Conservation (phyloP, 2,797 vertebrate species). For the Bradypus variegatus region DNA sequence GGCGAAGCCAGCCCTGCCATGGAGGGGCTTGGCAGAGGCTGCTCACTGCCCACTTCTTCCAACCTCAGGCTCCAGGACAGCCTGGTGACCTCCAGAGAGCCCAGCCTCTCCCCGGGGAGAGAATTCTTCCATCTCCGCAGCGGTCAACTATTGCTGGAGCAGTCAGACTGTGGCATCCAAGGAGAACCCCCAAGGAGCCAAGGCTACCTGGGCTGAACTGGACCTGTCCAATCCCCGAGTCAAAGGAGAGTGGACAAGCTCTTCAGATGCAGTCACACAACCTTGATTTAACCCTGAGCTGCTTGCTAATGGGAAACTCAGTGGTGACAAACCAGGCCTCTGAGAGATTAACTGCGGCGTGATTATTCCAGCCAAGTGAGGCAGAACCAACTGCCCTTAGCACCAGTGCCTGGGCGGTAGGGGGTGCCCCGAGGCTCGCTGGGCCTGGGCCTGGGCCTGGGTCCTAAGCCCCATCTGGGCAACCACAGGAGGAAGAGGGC, state of each 20-base stretch:
- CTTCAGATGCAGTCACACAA: background rate
- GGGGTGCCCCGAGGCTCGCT: background rate
- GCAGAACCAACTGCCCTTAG: conserved; percentile 13
- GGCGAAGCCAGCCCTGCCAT: background rate
- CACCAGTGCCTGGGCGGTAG: background rate
- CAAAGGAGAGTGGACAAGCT: background rate
- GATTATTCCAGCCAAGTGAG: background rate
- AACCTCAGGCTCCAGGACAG: background rate
- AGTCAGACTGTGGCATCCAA: background rate
- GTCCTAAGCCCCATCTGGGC: background rate
- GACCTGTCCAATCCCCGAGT: background rate
- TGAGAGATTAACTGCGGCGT: background rate
- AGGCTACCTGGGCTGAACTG: background rate
- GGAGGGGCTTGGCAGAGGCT: background rate
- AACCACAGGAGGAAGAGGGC: background rate
- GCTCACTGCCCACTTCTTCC: background rate
- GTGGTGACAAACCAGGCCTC: background rate
- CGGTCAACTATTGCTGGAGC: background rate
- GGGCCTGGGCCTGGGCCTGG: background rate
- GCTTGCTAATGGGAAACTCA: conserved; percentile 13
- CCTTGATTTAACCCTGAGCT: conserved; percentile 35
- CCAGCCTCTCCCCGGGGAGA: background rate
- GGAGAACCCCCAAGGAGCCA: background rate
- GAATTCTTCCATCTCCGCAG: background rate
- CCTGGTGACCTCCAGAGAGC: background rate